Evolutionary conservation across 2,888 invertebrate species (phyloP), one percentile per base, ranked within the genome.

Genomic region (Dyspetes luteomarginatus): DNA sequence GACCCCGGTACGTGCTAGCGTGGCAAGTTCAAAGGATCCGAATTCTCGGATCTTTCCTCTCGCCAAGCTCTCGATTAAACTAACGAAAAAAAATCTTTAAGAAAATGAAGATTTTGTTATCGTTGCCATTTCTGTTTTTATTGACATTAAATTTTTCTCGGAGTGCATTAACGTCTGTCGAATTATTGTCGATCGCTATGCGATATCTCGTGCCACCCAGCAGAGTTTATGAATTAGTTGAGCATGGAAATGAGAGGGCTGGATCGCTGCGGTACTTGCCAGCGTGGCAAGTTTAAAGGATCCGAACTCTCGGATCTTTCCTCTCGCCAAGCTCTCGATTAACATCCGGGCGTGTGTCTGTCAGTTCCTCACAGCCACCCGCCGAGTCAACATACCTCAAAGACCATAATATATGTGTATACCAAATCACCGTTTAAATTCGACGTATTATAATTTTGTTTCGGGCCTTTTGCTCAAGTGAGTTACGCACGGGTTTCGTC

Each of bases 1-100:
- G 28, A 64, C 41, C 45, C 15, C 72, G 15, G 36, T 74, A 71
- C 69, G 58, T 74, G 69, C 50, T 56, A 65, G 67, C 72, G 67
- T 72, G 28, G 72, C 62, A 58, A 80, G 80, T 80, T 80, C 80
- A 80, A 80, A 80, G 80, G 80, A 80, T 80, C 80, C 80, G 80
- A 72, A 76, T 72, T 56, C 79, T 74, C 62, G 45, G 30, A 76
- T 68, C 69, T 69, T n/a, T n/a, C n/a, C n/a, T n/a, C 56, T 69
- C 71, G 22, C 26, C 30, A 48, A 65, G 55, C 76, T 73, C 72
- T 77, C 76, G 81, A 81, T 81, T n/a, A n/a, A n/a, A n/a, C n/a
- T n/a, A n/a, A n/a, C n/a, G n/a, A n/a, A n/a, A n/a, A n/a, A n/a
- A n/a, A n/a, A n/a, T n/a, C n/a, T n/a, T n/a, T n/a, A 24, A 28